Evolutionary conservation across 2,888 invertebrate species (phyloP), one percentile per base, ranked within the genome.

Genomic region (Altica lythri): DNA sequence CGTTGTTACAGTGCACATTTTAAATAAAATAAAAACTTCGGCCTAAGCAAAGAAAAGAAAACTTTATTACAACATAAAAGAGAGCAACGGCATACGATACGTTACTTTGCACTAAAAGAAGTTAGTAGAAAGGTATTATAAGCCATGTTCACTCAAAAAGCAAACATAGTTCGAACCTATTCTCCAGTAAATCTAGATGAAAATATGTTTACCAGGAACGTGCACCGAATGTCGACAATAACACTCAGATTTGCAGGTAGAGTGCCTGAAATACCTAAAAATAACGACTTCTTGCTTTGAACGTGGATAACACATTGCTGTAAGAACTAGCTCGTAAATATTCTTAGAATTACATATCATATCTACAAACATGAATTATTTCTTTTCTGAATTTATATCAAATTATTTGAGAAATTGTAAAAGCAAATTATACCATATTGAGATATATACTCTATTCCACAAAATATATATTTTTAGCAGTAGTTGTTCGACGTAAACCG

Each of bases 191-290:
- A 64, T 64, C 62, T 62, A 62, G 51, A 52, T 55, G 55, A 61
- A 60, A 59, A 62, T 64, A 62, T 64, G 62, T 64, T 61, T 61
- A 64, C 58, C 52, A 45, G 47, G 58, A 46, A 66, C 64, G 66
- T 66, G 66, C 55, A 55, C 55, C 61, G 60, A 63, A 64, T 66
- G 60, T 62, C 35, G 46, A 47, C 35, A 47, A 47, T 47, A 47
- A 47, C 13, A 35, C 46, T 37, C 25, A 37, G 37, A 40, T 48
- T 37, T 48, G 30, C 40, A 48, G 48, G 38, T 38, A 30, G 17
- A 48, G 38, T 40, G 19, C 17, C 12, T 48, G 27, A 48, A 40
- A 18, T 30, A 18, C 18, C 29, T 48, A 48, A 40, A 48, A 48
- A 48, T 48, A 38, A 27, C 9, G 12, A 37, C 40, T 40, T 40